Base-by-base conservation (phyloP, 2,113 vertebrate genomes). In the Nicator chloris region DNA sequence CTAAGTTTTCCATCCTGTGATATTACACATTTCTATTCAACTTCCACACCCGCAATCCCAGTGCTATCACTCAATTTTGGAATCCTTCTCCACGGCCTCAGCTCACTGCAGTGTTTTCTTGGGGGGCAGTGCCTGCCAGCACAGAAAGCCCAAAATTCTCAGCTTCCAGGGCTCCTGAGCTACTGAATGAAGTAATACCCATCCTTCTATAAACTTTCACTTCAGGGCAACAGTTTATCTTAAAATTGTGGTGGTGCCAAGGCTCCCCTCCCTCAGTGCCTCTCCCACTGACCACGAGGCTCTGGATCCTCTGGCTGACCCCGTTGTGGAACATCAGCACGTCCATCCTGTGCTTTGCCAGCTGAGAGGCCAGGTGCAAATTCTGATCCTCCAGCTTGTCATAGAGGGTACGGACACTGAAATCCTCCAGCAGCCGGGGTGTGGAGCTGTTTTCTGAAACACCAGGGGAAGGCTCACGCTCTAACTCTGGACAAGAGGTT, bases 341-440 rank as follows among this genome's bases (percentile, higher is more conserved):
- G 4, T 99, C 98, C 79, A 66, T 98, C 95, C 98, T 98, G 82
- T 99, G 98, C 79, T 98, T 98, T 8, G 98, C 98, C 92, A 99
- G 97, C 94, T 99, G 99, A 15, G 99, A 98, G 0, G 98, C 98
- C 86, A 99, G 66, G n/a, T 99, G 99, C 28, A 99, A 90, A 35
- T 98, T 99, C 96, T 99, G 99, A 82, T 99, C 99, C 88, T 99
- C 98, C 13, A 99, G 98, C 96, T 99, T 99, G 94, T 99, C 98
- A 0, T 98, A 99, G 40, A 99, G 97, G 4, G 99, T 99, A 28
- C 97, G 98, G 18, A 99, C 97, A 15, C 98, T 99, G 96, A 99
- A 99, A 90, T 99, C 98, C 96, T 99, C 98, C 91, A 99, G 97
- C 33, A 98, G 95, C 83, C 88, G 87, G 30, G 61, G 42, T 0